These are phyloP conservation scores for Antechinus stuartii DNA, from an alignment of 2,113 vertebrate genomes.

Conservation along the genomic window DNA sequence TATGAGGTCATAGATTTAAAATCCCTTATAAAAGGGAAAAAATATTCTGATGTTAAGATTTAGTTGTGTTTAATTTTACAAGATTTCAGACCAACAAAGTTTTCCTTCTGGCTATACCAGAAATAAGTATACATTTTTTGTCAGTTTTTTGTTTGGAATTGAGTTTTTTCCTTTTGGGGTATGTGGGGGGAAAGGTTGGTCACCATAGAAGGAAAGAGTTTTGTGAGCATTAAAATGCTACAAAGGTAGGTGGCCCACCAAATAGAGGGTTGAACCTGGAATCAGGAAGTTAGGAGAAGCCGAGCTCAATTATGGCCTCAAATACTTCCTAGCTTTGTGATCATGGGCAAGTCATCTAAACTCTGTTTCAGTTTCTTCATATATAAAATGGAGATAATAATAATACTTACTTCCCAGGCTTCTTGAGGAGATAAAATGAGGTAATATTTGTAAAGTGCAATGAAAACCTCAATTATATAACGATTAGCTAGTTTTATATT, in stretches of 20 bases:
- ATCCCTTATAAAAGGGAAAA: background rate
- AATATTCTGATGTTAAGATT: background rate
- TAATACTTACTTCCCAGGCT: background rate
- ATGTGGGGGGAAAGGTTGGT: background rate
- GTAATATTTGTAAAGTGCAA: background rate
- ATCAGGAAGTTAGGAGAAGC: background rate
- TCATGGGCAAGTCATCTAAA: background rate
- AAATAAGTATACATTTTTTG: background rate
- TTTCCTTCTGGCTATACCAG: background rate
- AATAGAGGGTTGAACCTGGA: background rate
- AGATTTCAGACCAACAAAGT: conserved; percentile 4
- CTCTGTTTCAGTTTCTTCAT: background rate
- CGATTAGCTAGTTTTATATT: background rate
- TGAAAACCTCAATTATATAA: background rate
- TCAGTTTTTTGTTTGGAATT: background rate
- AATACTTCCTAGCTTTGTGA: background rate
- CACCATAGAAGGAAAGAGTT: background rate
- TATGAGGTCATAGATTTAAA: background rate
- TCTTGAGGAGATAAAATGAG: background rate
- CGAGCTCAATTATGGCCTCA: background rate
- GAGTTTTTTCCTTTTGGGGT: no score
- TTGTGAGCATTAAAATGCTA: background rate
- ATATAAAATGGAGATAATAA: background rate
- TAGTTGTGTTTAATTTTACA: background rate
- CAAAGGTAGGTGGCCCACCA: background rate